Conservation (phyloP, 2,113 vertebrate genomes). For the Varanus salvator region DNA sequence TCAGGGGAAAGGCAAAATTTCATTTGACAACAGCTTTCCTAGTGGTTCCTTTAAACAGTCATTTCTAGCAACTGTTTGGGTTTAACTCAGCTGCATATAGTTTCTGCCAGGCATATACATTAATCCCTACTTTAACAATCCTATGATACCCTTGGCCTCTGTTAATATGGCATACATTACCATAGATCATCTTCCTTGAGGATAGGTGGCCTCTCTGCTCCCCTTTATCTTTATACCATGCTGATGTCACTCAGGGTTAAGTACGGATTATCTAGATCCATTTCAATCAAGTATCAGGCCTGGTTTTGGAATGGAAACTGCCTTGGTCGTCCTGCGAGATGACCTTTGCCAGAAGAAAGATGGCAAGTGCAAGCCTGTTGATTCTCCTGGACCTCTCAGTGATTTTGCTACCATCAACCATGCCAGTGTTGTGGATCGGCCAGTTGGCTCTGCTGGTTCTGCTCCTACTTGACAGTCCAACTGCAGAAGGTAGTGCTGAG, state of each 20-base stretch:
- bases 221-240: background rate
- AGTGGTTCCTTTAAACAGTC: background rate
- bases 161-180: background rate
- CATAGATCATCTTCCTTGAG: background rate
- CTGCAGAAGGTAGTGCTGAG: no score
- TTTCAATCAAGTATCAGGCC: no score
- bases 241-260: background rate
- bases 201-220: background rate
- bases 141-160: background rate
- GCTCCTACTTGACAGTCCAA: no score
- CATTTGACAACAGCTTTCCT: background rate
- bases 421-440: no score
- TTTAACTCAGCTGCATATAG: conserved; percentile 13
- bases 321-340: no score
- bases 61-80: background rate
- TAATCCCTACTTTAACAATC: background rate
- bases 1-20: background rate
- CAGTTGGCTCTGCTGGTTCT: no score
- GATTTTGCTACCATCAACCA: no score
- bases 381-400: no score
- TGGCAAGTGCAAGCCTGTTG: no score
- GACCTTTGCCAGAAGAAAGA: no score
- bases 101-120: background rate
- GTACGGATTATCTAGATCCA: no score
- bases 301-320: no score